Percentiles rank a stretch among this genome's conserved stretches.
Conservation (phyloP, 2,113 vertebrate genomes). For the Chloropsis cyanopogon region DNA sequence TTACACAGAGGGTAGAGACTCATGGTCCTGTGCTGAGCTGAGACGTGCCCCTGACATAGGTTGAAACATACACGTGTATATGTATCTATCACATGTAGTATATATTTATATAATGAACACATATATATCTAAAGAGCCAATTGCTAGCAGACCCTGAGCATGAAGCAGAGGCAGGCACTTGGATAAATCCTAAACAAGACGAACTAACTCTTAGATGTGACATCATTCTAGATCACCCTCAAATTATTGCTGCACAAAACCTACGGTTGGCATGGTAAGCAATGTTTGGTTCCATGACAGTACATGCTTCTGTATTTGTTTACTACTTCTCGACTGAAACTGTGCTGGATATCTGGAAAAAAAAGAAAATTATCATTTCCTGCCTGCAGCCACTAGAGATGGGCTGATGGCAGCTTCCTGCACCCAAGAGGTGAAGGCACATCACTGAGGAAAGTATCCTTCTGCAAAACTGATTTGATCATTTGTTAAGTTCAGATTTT, state of each 20-base stretch:
- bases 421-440: not conserved
- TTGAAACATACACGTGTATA: not conserved
- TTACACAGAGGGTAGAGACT: not conserved
- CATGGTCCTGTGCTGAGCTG: not conserved
- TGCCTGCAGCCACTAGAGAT: not conserved
- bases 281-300: not conserved
- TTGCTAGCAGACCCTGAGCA: not conserved
- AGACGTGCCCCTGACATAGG: not conserved
- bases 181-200: not conserved
- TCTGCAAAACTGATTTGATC: not conserved
- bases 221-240: not conserved
- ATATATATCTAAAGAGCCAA: not conserved
- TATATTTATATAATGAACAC: not conserved
- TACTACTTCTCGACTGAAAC: not conserved
- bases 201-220: not conserved
- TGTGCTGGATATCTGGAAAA: not conserved
- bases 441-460: not conserved
- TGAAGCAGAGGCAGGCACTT: not conserved
- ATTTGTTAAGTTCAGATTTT: not conserved
- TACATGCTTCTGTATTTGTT: not conserved
- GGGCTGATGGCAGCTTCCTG: not conserved
- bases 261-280: not conserved
- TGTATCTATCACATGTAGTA: not conserved
- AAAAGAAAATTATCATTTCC: rapidly evolving
- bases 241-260: not conserved